phyloP scores from a whole-genome alignment of 2,888 invertebrate genomes.

The Pristionchus japonicus region DNA sequence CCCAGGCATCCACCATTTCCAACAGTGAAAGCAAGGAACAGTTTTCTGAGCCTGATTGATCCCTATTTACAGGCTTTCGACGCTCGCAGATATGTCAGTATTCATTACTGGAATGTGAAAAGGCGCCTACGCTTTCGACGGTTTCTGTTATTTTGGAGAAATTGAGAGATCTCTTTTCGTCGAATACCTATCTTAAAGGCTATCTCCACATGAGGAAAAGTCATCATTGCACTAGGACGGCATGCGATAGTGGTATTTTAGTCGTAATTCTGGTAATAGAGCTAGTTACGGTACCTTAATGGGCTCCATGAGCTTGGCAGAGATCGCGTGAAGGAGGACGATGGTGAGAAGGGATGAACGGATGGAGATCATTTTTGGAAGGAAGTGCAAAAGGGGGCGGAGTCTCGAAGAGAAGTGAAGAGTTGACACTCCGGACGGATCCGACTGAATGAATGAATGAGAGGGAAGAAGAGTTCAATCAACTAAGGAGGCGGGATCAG shows the following conservation, averaged over 20 bases:
- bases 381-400: not conserved
- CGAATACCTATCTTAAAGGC: not conserved
- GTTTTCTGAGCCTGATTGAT: not conserved
- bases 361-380: not conserved
- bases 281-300: not conserved
- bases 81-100: not conserved
- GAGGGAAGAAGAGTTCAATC: constrained; percentile 4
- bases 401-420: not conserved
- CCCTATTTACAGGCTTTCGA: not conserved
- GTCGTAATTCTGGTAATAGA: not conserved
- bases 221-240: not conserved
- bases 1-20: too few relatives aligned
- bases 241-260: not conserved
- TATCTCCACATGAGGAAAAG: not conserved
- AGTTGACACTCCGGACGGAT: not conserved
- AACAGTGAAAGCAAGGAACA: not conserved
- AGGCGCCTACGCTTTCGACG: not conserved
- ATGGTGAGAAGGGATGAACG: not conserved
- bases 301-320: not conserved
- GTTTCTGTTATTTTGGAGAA: not conserved
- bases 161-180: not conserved
- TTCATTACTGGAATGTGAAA: not conserved
- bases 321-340: not conserved
- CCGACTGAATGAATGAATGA: not conserved
- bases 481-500: constrained; percentile 28